These are phyloP conservation scores for Liasis olivaceus DNA, from an alignment of 2,797 vertebrate species.

Conservation along the genomic window DNA sequence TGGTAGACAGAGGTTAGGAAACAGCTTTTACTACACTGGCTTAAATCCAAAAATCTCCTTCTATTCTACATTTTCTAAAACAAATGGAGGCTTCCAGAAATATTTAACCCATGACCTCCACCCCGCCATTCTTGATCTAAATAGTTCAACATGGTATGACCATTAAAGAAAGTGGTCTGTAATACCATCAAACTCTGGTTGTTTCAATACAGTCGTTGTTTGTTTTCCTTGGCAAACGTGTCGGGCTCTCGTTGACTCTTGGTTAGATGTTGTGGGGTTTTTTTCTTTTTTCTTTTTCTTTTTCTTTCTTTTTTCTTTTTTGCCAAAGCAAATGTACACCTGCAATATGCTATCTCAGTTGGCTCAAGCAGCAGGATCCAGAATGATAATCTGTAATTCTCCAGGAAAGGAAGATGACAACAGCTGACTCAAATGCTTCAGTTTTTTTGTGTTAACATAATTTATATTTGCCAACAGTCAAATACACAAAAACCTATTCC, in stretches of 20 bases:
- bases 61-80: background rate
- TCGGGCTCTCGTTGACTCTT: background rate
- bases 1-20: slow-evolving; percentile 46
- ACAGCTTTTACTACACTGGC: slow-evolving; percentile 57
- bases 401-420: background rate
- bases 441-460: background rate
- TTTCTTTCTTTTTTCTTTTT: background rate
- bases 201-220: background rate
- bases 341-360: background rate
- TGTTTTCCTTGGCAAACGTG: background rate
- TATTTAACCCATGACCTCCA: background rate
- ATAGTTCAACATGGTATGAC: background rate
- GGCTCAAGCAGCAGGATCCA: background rate
- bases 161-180: background rate
- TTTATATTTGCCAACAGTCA: background rate
- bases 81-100: background rate
- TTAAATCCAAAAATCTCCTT: background rate
- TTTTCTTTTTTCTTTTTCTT: background rate
- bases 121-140: background rate
- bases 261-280: background rate
- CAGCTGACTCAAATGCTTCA: background rate
- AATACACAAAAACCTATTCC: background rate
- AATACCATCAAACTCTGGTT: background rate
- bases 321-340: background rate
- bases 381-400: background rate